phyloP scores from a whole-genome alignment of 1,140 invertebrate genomes.

The Leptinotarsa undecemlineata region DNA sequence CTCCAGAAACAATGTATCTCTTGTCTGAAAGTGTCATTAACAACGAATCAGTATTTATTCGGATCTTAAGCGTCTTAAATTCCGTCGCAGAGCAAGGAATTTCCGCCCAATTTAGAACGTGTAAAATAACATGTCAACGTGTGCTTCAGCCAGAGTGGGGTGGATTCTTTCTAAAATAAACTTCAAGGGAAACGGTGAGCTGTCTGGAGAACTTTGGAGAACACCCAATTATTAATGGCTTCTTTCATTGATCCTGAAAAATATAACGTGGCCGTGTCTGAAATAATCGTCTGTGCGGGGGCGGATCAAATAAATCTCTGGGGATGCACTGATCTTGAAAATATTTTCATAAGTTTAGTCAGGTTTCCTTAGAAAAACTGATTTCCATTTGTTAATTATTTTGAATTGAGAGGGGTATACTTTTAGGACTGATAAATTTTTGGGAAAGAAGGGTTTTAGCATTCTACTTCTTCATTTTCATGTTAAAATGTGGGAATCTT shows the following conservation, averaged over 20 bases:
- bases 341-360: too few species aligned
- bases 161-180: conserved; percentile 29
- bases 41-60: conserved; percentile 15
- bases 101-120: conserved; percentile 8
- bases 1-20: not conserved
- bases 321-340: too few species aligned
- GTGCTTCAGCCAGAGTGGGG: conserved; percentile 9
- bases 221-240: conserved; percentile 8
- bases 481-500: too few species aligned
- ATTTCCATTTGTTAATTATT: too few species aligned
- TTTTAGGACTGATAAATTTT: too few species aligned
- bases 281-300: too few species aligned
- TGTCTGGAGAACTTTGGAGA: not conserved
- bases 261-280: not conserved
- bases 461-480: too few species aligned
- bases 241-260: not conserved
- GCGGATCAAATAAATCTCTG: too few species aligned
- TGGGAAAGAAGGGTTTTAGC: too few species aligned
- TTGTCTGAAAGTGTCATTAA: conserved; percentile 16
- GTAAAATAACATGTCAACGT: conserved; percentile 15
- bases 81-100: conserved; percentile 10
- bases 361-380: too few species aligned
- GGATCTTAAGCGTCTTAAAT: conserved; percentile 9
- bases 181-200: conserved; percentile 20
- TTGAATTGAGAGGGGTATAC: too few species aligned